Evolutionary conservation across 2,888 invertebrate species (phyloP), one percentile per base, ranked within the genome.

Genomic region (Drosophila meridionalis): DNA sequence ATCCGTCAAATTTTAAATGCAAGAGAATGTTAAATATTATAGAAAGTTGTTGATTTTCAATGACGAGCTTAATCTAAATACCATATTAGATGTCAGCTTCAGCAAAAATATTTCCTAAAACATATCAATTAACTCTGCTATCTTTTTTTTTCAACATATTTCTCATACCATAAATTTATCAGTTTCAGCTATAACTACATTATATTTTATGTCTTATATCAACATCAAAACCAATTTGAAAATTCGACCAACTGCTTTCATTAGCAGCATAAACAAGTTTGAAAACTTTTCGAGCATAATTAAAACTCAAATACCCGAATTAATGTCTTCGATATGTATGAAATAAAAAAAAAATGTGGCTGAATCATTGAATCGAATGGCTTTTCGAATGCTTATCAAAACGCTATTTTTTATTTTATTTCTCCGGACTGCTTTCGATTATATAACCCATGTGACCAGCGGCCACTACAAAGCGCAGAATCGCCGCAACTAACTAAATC

Each of bases 281-380:
- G 50, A 56, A 56, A 42, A 43, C 7, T 20, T 36, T 30, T 36
- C 3, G 14, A 52, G 32, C 69, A 38, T 52, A 57, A 58, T 58
- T 26, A 28, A 67, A 59, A 20, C 5, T 9, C 36, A 42, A 43
- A 62, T 47, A 52, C 1, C 48, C 8, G 14, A 62, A 65, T 65
- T 73, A 48, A 57, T 65, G 9, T 38, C 38, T 70, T 48, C 42
- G n/a, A 45, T 42, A 53, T 62, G 56, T 26, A 43, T 72, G 76
- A 61, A 72, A 59, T 66, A 57, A 61, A 52, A 61, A 52, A 61
- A n/a, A 11, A 20, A 11, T 26, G 20, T 14, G 28, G 45, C 65
- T 34, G 57, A 69, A 72, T 76, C 66, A 80, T 69, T 71, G 53
- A 71, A 52, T 67, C 70, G n/a, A 56, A 59, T 57, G 42, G 4